Base-by-base conservation (phyloP, 2,113 vertebrate species). In the Pseudois nayaur region DNA sequence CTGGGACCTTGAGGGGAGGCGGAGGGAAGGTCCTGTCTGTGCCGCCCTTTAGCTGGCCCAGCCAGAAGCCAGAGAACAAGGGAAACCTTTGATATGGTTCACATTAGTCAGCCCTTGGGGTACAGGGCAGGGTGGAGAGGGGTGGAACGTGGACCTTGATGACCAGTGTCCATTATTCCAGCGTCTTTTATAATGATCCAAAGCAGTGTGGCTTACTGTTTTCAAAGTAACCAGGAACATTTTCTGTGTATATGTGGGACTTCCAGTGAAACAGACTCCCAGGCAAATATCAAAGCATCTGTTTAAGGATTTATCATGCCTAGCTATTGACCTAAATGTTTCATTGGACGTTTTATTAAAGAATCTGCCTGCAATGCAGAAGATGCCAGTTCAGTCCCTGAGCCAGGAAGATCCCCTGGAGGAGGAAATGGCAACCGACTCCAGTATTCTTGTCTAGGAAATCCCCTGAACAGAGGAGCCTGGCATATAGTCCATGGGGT, bases 191-290 rank as follows among this genome's bases (percentile, higher is more conserved):
- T 83, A 60, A 50, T 33, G 17, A 45, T 87, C 48, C 25, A 48
- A 86, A 90, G 55, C 52, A 43, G 33, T n/a, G 57, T 17, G 36
- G 45, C 16, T 52, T 40, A 40, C 29, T 84, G 25, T 40, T 90
- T 92, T 71, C 50, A 87, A 96, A 93, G 96, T 71, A 92, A 60
- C 79, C 33, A 19, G 33, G 87, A 94, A 36, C 2, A 1, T 81
- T 79, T 92, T 94, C 36, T 90, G 3, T 81, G 74, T 74, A 15
- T 14, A 8, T 54, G 2, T n/a, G 81, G 83, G 52, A 48, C 81
- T 71, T 48, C 29, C 57, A n/a, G 33, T 50, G 59, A 94, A 89
- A 52, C n/a, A 81, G 27, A 55, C 13, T 91, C 29, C 25, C 40
- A 40, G 17, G 52, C 7, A 60, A 94, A 74, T 45, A 9, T 9